Percentiles rank a stretch among this genome's conserved stretches.
Conservation (phyloP, 1,140 invertebrate species). For the Ditylenchus dipsaci region DNA sequence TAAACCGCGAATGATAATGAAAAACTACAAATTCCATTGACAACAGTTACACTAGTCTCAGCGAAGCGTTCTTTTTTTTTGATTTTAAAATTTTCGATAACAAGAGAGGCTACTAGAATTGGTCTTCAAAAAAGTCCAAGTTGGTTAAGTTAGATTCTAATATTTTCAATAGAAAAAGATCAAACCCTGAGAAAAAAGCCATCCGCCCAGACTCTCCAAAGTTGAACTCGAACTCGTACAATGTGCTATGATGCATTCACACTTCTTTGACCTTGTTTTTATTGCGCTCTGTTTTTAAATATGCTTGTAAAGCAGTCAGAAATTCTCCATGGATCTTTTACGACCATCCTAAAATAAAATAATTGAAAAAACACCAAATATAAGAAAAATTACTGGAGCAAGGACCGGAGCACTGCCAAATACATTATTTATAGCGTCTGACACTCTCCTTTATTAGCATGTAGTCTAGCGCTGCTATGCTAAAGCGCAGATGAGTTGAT, state of each 20-base stretch:
- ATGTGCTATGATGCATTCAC: neutral
- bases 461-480: conserved; percentile 1
- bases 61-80: no score
- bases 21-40: no score
- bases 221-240: conserved; percentile 4
- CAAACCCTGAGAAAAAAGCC: conserved; percentile 2
- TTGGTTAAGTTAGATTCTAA: no score
- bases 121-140: no score
- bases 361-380: neutral
- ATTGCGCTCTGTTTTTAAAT: neutral
- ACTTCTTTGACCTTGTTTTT: neutral
- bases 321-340: conserved; percentile 4
- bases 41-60: no score
- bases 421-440: conserved; percentile 5
- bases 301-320: neutral
- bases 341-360: neutral
- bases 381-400: neutral
- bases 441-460: neutral
- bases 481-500: neutral
- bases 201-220: conserved; percentile 2
- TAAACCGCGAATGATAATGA: no score
- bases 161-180: no score
- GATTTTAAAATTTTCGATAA: no score
- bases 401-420: neutral
- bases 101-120: no score